Base-by-base conservation (phyloP, 92 coral and sea anemone species). In the Actinernus sp. region DNA sequence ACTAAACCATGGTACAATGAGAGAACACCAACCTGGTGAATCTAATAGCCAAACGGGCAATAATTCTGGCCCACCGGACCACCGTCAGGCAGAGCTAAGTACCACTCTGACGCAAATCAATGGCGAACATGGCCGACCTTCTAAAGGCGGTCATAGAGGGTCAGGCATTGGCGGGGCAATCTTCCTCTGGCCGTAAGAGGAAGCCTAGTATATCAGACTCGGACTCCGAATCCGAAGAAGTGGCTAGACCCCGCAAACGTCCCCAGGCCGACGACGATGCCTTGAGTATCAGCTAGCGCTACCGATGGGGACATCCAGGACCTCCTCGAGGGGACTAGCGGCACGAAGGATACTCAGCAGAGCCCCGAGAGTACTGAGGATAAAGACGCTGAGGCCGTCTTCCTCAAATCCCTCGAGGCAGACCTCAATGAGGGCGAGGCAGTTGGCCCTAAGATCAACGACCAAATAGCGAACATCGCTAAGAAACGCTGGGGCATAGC, bases 391-490 rank as follows among this genome's bases (percentile, higher is more conserved):
- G 31, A 36, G 63, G 72, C 26, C 69, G 55, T 58, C 39, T 44
- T 66, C 27, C 56, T 69, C 14, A 69, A n/a, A n/a, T n/a, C n/a
- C n/a, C n/a, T n/a, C n/a, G n/a, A n/a, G n/a, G n/a, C n/a, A n/a
- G n/a, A n/a, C n/a, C n/a, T n/a, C n/a, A n/a, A n/a, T n/a, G n/a
- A n/a, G n/a, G n/a, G n/a, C n/a, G n/a, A n/a, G n/a, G n/a, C n/a
- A n/a, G n/a, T n/a, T n/a, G n/a, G n/a, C n/a, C n/a, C n/a, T n/a
- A n/a, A n/a, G n/a, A n/a, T 66, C 12, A 41, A 63, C 29, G 56
- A 81, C 57, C 34, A 72, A 38, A 59, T n/a, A n/a, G n/a, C n/a
- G n/a, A n/a, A 47, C 53, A 47, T 47, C 4, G 53, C 53, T 11
- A 2, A 2, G 25, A 47, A 47, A 47, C 22, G 53, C 9, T 47